Base-by-base conservation (phyloP, 2,797 vertebrate species). In the Austrolebias charrua region DNA sequence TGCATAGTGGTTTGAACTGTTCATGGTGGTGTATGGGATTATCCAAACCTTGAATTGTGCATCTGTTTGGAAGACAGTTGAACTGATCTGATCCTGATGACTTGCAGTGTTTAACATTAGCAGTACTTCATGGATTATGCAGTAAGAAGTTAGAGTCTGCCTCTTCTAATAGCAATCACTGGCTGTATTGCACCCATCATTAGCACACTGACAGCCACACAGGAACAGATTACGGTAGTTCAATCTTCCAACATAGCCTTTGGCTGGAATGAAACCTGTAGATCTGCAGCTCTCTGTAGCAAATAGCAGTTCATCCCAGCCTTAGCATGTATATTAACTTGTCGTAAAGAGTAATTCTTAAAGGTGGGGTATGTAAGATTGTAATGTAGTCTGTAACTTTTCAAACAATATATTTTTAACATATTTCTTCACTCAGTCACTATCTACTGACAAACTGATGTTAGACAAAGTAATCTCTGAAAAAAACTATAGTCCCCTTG, bases 261-360 rank as follows among this genome's bases (percentile, higher is more conserved):
- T 40, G 38, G 38, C 38, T 40, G 10, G 38, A 40, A 40, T 40
- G 38, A 40, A 40, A 40, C 38, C 11, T 40, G 38, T 40, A 12
- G 38, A 40, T 40, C 10, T 40, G 38, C 11, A 40, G 11, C 38
- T 13, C 38, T 40, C 11, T 40, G 38, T 13, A 11, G 38, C 38
- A 10, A 38, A 38, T 3, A 38, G 35, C 57, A 35, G 65, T 33
- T 59, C 65, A 31, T 66, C 72, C 43, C 44, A 45, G 52, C 67
- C 49, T 66, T 31, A 1, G 33, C 20, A 24, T 73, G 56, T 57
- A 62, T 71, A 77, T 82, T 63, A 76, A 75, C 63, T 76, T 82
- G 75, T 40, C 38, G 13, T 11, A 40, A 40, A 40, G 38, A 40
- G 12, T 40, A 2, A 40, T 40, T 40, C 38, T 40, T 2, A 40